Conservation (phyloP, 2,113 vertebrate genomes). For the Pantherophis guttatus region DNA sequence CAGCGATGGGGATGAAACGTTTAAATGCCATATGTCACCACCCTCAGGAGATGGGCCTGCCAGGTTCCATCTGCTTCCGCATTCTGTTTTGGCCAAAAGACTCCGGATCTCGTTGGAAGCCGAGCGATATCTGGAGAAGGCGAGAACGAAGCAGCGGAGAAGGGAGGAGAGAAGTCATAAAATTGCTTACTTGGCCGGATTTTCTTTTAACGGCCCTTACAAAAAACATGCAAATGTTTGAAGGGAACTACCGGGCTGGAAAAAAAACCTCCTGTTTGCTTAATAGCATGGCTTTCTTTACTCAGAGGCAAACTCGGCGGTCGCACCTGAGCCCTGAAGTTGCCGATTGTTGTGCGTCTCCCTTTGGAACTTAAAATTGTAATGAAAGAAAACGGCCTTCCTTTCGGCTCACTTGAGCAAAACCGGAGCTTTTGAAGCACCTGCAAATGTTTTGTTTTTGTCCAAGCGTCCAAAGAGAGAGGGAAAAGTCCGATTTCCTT, state of each 20-base stretch:
- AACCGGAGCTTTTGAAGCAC: constrained; percentile 16
- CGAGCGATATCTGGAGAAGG: neutral
- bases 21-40: neutral
- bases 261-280: constrained; percentile 10
- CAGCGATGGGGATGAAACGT: no score
- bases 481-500: constrained; percentile 18
- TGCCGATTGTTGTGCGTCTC: constrained; percentile 18
- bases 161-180: neutral
- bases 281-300: constrained; percentile 33
- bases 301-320: constrained; percentile 49
- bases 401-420: constrained; percentile 52
- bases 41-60: neutral
- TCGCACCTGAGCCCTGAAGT: constrained; percentile 39
- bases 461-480: constrained; percentile 39
- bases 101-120: neutral
- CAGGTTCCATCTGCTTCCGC: neutral
- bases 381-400: constrained; percentile 49
- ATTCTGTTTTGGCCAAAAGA: neutral
- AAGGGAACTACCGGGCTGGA: neutral
- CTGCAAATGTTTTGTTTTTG: constrained; percentile 25
- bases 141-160: neutral
- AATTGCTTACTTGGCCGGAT: neutral
- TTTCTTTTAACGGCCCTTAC: constrained; percentile 10
- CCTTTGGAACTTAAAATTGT: constrained; percentile 50
- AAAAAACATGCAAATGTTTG: constrained; percentile 30